These are phyloP conservation scores for Meloe dianella DNA, from an alignment of 2,888 invertebrate species.

Conservation along the genomic window DNA sequence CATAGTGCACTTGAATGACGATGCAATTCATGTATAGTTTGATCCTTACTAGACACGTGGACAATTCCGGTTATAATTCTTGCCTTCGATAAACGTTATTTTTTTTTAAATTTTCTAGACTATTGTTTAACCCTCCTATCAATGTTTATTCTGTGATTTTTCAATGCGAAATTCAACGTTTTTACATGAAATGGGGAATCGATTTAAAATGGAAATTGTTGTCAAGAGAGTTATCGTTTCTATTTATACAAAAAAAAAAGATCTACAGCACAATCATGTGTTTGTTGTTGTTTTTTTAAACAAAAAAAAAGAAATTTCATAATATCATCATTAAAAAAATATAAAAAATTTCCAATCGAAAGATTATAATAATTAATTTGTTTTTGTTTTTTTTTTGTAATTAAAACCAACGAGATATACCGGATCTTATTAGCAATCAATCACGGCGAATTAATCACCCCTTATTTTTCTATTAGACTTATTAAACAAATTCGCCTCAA, in stretches of 20 bases:
- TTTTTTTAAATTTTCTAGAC: not conserved
- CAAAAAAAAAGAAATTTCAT: not conserved
- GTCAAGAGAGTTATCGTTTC: not conserved
- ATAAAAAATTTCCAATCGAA: not conserved
- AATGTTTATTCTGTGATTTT: not conserved
- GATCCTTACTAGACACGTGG: conserved; percentile 6
- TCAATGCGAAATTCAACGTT: not conserved
- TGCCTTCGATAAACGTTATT: not conserved
- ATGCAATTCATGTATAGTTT: not conserved
- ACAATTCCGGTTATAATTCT: not conserved
- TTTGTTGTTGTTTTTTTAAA: conserved; percentile 5
- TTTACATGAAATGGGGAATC: not conserved
- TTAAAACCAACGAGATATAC: not conserved
- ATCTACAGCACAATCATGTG: not conserved
- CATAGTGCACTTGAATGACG: conserved; percentile 8
- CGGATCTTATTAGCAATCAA: not conserved
- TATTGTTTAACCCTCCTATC: not conserved
- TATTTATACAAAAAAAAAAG: not conserved
- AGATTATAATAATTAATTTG: not conserved
- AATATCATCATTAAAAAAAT: not conserved
- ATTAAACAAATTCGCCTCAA: too few species aligned
- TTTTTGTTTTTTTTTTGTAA: not conserved
- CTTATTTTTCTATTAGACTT: too few species aligned
- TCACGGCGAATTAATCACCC: too few species aligned
- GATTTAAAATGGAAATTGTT: not conserved